Base-by-base conservation (phyloP, 2,113 vertebrate genomes). In the Buteo buteo region DNA sequence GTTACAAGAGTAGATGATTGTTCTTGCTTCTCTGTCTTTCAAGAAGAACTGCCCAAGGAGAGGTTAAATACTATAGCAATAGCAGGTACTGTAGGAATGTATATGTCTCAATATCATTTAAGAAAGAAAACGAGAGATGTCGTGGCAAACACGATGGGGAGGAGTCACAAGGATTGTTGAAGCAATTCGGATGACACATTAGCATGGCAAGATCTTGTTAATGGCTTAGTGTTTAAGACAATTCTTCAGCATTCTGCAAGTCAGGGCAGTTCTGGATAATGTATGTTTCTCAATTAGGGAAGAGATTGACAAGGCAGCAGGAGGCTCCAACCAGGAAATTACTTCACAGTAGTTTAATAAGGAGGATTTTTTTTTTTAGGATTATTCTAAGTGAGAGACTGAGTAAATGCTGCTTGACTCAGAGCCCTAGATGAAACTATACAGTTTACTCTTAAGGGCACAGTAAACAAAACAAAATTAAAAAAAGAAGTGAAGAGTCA, bases 211-310 rank as follows among this genome's bases (percentile, higher is more conserved):
- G 87, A 52, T 87, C 89, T 93, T 94, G 78, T 93, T 96, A 93
- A 72, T 54, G 87, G 90, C 89, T 96, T 95, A 94, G 78, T 45
- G 62, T 88, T 94, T 91, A 93, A 94, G 91, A 69, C 93, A 91
- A 95, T 94, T 96, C 92, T 85, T 88, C 21, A 90, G 84, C 90
- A 65, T 89, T 94, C 45, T 90, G 66, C 94, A 96, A 87, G 94
- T 94, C 74, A 47, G 84, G 92, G 49, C 96, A 94, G 71, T 94
- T 91, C 84, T 80, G 34, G 45, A 73, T 87, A 80, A 88, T 85
- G 54, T 54, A 38, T 0, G 7, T 94, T 97, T 96, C 96, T 94
- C 87, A 97, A 88, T 82, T 87, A 82, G 42, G 31, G 34, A 61
- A 91, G 61, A 95, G 96, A 96, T 57, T 96, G 94, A 93, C 93